Evolutionary conservation across 2,888 invertebrate species (phyloP), one percentile per base, ranked within the genome.

Genomic region (Taphrorychus bicolor): DNA sequence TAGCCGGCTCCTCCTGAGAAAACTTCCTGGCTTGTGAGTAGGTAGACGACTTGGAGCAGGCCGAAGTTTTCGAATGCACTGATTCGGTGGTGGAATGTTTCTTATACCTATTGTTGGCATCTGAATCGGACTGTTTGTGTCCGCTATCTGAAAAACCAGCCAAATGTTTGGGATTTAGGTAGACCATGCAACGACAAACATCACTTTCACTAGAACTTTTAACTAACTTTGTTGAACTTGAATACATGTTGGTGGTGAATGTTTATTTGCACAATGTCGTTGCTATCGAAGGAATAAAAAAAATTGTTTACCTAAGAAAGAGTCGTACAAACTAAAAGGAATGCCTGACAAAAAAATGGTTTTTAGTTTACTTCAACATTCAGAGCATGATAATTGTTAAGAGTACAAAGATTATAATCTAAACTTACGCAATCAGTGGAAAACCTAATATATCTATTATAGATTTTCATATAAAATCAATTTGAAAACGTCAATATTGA

Each of bases 51-150:
- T 57, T 70, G 5, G 70, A 70, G 53, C 59, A 67, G 11, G 23
- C 59, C 16, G 70, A 70, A 23, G 49, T 45, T 74, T 75, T 81
- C 9, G 82, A 82, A 70, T 80, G 78, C 11, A 81, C 68, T 0
- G 83, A 82, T 52, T 83, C 83, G n/a, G 81, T 77, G 22, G 80
- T 79, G 3, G 83, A 83, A 68, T 79, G 76, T 71, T 83, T 83
- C 72, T 82, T 83, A 59, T 71, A 74, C 61, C 79, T 77, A 22
- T 58, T 56, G 7, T 17, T 3, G 9, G 32, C 1, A 71, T 82
- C 83, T 9, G 81, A 82, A 73, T 82, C 82, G 1, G 72, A 16
- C n/a, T 49, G 71, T 58, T 79, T 78, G 70, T 76, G 80, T 18
- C 77, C 79, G 69, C 72, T 73, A 61, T 82, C 82, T 83, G 78